Conservation (phyloP, 2,797 vertebrate genomes). For the Danio choprae region DNA sequence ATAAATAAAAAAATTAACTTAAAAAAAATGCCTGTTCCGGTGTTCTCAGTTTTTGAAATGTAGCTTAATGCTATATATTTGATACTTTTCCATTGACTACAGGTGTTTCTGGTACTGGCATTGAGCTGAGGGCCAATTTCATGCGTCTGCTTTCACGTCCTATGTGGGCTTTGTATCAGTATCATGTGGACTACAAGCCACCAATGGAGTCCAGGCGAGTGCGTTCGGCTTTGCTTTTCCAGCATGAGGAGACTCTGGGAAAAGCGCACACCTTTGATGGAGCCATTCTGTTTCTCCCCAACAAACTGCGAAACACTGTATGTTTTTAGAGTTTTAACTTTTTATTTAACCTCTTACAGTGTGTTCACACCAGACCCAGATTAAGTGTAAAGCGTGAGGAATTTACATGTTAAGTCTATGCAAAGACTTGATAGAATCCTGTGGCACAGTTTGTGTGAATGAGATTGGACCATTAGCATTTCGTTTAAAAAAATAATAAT, state of each 20-base stretch:
- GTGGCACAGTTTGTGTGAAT: too few species aligned
- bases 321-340: not conserved
- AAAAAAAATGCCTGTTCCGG: not conserved
- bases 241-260: slow-evolving; percentile 87
- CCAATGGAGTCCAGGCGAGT: slow-evolving; percentile 89
- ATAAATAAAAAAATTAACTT: too few species aligned
- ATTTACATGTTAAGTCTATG: too few species aligned
- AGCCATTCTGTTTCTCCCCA: slow-evolving; percentile 85
- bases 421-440: too few species aligned
- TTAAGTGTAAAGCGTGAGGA: too few species aligned
- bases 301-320: slow-evolving; percentile 82
- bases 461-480: too few species aligned
- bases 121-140: slow-evolving; percentile 86
- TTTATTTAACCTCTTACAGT: too few species aligned
- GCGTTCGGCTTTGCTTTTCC: slow-evolving; percentile 85
- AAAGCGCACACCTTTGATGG: slow-evolving; percentile 88
- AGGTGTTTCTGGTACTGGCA: slow-evolving; percentile 82
- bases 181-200: slow-evolving; percentile 89
- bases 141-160: slow-evolving; percentile 88
- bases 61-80: not conserved
- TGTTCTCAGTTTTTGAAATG: not conserved
- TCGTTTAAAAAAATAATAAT: too few species aligned
- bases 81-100: not conserved
- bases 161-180: slow-evolving; percentile 92
- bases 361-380: too few species aligned